These are phyloP conservation scores for Coregonus sp. DNA, from an alignment of 2,797 vertebrate genomes.

Conservation along the genomic window DNA sequence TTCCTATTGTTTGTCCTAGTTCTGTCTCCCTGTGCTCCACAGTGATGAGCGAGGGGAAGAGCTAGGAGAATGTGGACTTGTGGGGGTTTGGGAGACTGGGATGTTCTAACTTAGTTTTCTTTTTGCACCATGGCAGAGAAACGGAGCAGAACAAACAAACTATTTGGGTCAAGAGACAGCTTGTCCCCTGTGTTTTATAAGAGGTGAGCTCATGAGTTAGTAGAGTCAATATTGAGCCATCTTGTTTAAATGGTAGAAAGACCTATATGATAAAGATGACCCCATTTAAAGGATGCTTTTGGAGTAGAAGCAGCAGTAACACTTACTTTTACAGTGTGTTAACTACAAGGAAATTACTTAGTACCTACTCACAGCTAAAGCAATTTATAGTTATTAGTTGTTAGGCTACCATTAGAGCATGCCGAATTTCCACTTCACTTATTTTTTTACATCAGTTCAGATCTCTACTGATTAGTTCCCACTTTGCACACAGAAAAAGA, in stretches of 20 bases:
- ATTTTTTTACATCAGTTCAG: neutral
- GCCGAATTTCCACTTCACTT: neutral
- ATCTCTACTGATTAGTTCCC: neutral
- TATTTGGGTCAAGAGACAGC: constrained; percentile 1
- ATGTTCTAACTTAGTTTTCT: constrained; percentile 9
- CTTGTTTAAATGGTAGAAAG: neutral
- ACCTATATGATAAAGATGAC: neutral
- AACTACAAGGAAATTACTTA: neutral
- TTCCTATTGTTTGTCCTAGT: constrained; percentile 63
- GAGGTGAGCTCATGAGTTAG: constrained; percentile 28
- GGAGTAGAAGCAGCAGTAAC: neutral
- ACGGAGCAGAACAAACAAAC: constrained; percentile 1
- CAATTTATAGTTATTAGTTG: neutral
- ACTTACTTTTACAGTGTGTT: neutral
- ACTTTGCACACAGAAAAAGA: constrained; percentile 22
- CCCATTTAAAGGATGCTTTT: neutral
- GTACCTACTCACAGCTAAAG: neutral
- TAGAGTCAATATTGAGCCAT: neutral
- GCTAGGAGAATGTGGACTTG: constrained; percentile 26
- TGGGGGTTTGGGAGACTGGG: constrained; percentile 15
- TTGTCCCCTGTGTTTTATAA: neutral
- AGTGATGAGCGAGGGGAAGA: constrained; percentile 31
- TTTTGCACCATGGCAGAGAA: neutral
- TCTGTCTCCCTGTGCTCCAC: constrained; percentile 35
- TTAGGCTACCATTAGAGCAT: neutral